These are phyloP conservation scores for Thalassoma bifasciatum DNA, from an alignment of 2,113 vertebrate species.

Conservation along the genomic window DNA sequence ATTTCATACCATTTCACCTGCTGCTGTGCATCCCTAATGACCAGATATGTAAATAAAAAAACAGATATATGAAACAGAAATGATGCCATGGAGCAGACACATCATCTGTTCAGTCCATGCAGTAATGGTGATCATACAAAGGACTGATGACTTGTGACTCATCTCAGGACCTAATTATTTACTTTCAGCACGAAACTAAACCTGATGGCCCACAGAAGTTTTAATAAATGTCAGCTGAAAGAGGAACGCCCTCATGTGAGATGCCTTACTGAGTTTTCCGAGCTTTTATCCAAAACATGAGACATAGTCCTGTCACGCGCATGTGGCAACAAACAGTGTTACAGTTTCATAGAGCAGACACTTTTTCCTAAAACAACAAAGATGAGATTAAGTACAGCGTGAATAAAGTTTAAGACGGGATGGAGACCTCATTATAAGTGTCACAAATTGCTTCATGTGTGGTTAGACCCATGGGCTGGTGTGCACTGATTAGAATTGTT, in stretches of 20 bases:
- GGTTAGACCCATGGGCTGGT: too few species aligned
- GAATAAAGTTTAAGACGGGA: too few species aligned
- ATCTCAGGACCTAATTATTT: background rate
- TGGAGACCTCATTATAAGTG: too few species aligned
- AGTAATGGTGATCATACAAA: background rate
- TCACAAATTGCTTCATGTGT: too few species aligned
- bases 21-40: background rate
- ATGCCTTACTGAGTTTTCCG: constrained; percentile 30
- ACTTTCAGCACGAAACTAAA: constrained; percentile 1
- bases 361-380: too few species aligned
- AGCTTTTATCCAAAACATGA: background rate
- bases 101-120: background rate
- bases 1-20: too few species aligned
- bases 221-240: constrained; percentile 62
- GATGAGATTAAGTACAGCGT: too few species aligned
- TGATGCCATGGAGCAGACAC: background rate
- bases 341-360: too few species aligned
- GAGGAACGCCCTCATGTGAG: constrained; percentile 53
- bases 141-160: too few species aligned
- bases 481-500: too few species aligned
- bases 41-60: background rate
- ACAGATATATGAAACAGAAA: background rate
- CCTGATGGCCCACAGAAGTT: constrained; percentile 6
- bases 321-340: background rate
- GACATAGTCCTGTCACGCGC: background rate